phyloP scores from a whole-genome alignment of 2,888 invertebrate species.

The Rosalia funebris region DNA sequence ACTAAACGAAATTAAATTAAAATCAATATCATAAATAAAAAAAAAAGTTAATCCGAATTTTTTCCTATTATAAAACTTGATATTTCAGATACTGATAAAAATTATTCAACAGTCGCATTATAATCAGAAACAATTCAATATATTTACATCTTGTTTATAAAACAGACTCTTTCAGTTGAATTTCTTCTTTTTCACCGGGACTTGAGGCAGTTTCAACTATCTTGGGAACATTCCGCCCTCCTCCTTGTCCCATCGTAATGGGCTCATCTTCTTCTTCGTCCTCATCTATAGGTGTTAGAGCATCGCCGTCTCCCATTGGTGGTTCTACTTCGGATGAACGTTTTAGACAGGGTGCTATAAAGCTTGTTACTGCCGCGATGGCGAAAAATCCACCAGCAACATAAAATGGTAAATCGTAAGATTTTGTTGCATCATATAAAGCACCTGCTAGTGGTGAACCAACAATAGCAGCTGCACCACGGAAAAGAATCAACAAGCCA shows the following conservation, averaged over 20 bases:
- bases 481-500: conserved; percentile 93
- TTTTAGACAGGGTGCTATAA: conserved; percentile 80
- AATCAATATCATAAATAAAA: conserved; percentile 22
- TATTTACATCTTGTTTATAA: conserved; percentile 64
- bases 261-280: conserved; percentile 79
- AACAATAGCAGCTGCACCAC: conserved; percentile 92
- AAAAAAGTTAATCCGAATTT: conserved; percentile 14
- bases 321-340: conserved; percentile 64
- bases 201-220: conserved; percentile 82
- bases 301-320: conserved; percentile 66
- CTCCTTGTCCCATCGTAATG: conserved; percentile 71
- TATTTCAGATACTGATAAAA: conserved; percentile 31
- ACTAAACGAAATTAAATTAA: conserved; percentile 21
- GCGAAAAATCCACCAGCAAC: conserved; percentile 91
- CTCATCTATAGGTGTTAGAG: conserved; percentile 83
- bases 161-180: conserved; percentile 79
- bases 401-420: conserved; percentile 90
- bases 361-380: conserved; percentile 84
- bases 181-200: conserved; percentile 69
- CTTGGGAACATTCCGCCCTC: conserved; percentile 69
- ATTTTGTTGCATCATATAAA: conserved; percentile 87
- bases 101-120: conserved; percentile 24
- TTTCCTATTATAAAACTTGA: conserved; percentile 23
- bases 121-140: conserved; percentile 22
- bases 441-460: conserved; percentile 87